Evolutionary conservation across 2,888 invertebrate species (phyloP).

Genomic region (Athripsodes cinereus): DNA sequence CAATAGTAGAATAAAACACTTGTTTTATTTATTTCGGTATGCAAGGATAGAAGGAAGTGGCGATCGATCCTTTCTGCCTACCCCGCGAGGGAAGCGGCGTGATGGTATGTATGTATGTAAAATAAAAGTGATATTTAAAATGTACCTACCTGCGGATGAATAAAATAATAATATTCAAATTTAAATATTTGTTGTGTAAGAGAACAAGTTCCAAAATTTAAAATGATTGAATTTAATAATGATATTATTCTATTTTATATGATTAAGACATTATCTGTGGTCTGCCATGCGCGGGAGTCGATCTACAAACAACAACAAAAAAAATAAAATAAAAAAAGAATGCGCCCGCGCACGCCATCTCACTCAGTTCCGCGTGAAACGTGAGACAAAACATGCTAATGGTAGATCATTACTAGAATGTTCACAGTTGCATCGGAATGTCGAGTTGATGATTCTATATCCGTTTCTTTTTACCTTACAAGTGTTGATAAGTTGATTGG

Average conservation of each 20-base stretch:
- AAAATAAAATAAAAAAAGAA: background rate
- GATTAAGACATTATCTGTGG: background rate
- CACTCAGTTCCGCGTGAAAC: background rate
- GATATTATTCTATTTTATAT: background rate
- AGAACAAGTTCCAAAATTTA: background rate
- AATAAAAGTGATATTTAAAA: too few relatives aligned
- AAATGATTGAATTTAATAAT: background rate
- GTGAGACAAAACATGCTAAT: background rate
- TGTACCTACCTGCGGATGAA: too few relatives aligned
- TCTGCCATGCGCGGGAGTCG: constrained; percentile 1
- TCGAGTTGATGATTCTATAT: background rate
- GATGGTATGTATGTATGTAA: too few relatives aligned
- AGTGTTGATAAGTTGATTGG: background rate
- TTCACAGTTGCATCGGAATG: constrained; percentile 1
- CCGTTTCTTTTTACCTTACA: background rate
- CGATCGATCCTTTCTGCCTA: too few relatives aligned
- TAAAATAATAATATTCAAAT: constrained; percentile 1
- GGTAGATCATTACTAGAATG: background rate
- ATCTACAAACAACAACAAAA: background rate
- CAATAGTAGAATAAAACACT: too few relatives aligned
- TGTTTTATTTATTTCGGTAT: too few relatives aligned
- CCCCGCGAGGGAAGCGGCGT: too few relatives aligned
- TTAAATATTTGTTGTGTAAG: too few relatives aligned
- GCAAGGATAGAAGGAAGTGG: too few relatives aligned
- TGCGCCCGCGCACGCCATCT: background rate